Conservation (phyloP, 2,888 invertebrate species). For the Bhutanitis thaidina region DNA sequence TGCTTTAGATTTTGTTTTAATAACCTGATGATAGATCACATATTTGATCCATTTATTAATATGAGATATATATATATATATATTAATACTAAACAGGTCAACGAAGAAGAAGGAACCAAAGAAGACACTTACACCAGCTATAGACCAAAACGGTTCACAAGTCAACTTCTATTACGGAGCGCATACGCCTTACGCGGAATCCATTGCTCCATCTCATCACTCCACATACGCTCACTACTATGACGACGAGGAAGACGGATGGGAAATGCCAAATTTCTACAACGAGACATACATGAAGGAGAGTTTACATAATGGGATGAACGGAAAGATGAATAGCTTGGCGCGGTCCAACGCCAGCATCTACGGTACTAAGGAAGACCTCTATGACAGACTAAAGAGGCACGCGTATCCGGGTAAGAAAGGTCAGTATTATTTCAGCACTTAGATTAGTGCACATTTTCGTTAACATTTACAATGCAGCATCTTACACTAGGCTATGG, state of each 20-base stretch:
- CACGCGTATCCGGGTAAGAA: conserved; percentile 96
- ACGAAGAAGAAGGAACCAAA: conserved; percentile 93
- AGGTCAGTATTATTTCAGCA: conserved; percentile 83
- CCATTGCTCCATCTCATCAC: conserved; percentile 96
- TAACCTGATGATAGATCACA: no score
- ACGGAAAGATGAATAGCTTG: conserved; percentile 94
- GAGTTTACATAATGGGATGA: conserved; percentile 91
- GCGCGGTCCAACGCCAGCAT: conserved; percentile 96
- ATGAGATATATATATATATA: no score
- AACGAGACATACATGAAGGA: conserved; percentile 98
- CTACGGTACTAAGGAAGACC: conserved; percentile 96
- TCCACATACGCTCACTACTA: conserved; percentile 97
- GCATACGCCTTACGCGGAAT: conserved; percentile 96
- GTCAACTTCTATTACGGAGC: conserved; percentile 98
- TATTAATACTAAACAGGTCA: conserved; percentile 74
- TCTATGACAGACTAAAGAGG: conserved; percentile 96
- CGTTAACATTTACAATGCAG: conserved; percentile 37
- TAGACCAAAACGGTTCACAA: conserved; percentile 95
- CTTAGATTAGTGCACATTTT: conserved; percentile 62
- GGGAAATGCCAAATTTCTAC: conserved; percentile 99
- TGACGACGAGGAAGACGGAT: conserved; percentile 96
- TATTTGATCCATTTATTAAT: no score
- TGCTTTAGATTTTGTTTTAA: no score
- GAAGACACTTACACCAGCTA: conserved; percentile 92
- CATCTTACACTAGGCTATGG: conserved; percentile 24